These are phyloP conservation scores for Lycocorax pyrrhopterus DNA, from an alignment of 2,113 vertebrate species.

Conservation along the genomic window DNA sequence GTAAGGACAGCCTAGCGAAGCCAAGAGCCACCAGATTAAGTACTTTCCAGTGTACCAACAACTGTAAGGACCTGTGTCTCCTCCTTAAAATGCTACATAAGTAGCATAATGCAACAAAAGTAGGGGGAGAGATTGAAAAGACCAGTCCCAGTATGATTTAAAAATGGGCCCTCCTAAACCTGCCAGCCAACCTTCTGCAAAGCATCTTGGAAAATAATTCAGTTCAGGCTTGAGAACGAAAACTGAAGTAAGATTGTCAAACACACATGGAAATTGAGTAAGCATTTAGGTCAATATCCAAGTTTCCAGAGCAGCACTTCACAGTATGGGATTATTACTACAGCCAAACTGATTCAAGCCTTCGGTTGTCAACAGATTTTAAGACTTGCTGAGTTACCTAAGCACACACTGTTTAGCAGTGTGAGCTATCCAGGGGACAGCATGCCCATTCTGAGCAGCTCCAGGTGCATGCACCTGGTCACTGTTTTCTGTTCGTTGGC, in stretches of 20 bases:
- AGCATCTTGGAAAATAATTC: neutral
- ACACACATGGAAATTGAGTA: accelerated
- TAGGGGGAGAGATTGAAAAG: neutral
- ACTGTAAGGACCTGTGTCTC: accelerated
- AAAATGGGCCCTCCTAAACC: neutral
- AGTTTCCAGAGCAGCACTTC: neutral
- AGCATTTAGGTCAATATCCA: neutral
- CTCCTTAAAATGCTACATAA: neutral
- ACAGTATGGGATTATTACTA: neutral
- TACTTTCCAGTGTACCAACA: accelerated
- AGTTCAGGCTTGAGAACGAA: neutral
- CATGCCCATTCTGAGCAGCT: accelerated
- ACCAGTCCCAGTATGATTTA: neutral
- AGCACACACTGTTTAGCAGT: accelerated
- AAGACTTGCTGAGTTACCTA: neutral
- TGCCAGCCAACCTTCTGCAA: neutral
- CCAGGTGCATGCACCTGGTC: accelerated
- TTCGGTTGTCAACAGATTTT: accelerated
- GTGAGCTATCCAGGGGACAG: accelerated
- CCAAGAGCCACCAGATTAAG: neutral
- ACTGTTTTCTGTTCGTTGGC: neutral
- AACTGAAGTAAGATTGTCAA: neutral
- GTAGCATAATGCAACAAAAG: neutral
- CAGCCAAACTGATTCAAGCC: neutral
- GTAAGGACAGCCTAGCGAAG: neutral